Evolutionary conservation across 2,888 invertebrate species (phyloP).

Genomic region (Stomorhina lunata): DNA sequence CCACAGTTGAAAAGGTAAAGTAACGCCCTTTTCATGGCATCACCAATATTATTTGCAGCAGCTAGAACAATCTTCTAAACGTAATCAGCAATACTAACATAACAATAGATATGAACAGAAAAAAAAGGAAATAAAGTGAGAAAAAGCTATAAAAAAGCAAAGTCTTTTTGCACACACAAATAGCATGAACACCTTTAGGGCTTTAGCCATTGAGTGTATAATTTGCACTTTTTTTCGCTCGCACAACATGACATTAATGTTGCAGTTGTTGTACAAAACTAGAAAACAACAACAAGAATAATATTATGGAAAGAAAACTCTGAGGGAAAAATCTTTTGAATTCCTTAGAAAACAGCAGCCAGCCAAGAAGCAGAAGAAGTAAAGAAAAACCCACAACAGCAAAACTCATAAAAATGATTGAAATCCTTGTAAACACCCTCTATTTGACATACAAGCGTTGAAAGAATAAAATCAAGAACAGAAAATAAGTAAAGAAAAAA

Average conservation of each 20-base stretch:
- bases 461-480: slow-evolving; percentile 28
- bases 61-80: slow-evolving; percentile 43
- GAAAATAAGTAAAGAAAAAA: not conserved
- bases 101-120: slow-evolving; percentile 45
- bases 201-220: slow-evolving; percentile 61
- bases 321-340: slow-evolving; percentile 1
- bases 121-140: slow-evolving; percentile 42
- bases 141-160: slow-evolving; percentile 6
- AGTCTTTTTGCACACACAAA: not conserved
- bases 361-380: not conserved
- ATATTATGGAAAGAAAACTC: not conserved
- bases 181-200: slow-evolving; percentile 49
- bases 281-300: slow-evolving; percentile 16
- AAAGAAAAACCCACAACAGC: slow-evolving; percentile 29
- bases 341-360: too few species aligned
- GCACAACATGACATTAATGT: not conserved
- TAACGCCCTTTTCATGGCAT: slow-evolving; percentile 56
- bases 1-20: slow-evolving; percentile 14
- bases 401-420: slow-evolving; percentile 67
- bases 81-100: slow-evolving; percentile 54
- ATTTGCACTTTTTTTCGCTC: slow-evolving; percentile 58
- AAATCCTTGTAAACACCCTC: slow-evolving; percentile 66
- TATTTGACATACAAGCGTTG: slow-evolving; percentile 57
- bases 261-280: slow-evolving; percentile 12
- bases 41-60: slow-evolving; percentile 20